These are phyloP conservation scores for Echinometra lucunter DNA, from an alignment of 53 echinoderm and acorn worm species.

Conservation along the genomic window DNA sequence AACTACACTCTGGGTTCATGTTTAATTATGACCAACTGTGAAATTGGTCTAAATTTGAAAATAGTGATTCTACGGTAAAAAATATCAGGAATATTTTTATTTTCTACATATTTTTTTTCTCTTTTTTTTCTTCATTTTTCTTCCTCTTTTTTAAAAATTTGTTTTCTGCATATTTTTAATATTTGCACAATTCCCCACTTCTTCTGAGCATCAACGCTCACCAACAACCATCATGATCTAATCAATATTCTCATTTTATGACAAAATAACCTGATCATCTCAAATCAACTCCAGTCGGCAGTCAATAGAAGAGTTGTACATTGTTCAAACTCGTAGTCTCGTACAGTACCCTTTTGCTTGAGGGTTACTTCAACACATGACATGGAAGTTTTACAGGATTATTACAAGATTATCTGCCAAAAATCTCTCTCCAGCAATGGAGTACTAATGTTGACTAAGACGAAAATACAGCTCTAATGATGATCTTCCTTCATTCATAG, in stretches of 20 bases:
- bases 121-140: not conserved
- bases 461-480: not conserved
- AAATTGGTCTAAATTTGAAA: slow-evolving; percentile 45
- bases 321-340: not conserved
- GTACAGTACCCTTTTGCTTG: not conserved
- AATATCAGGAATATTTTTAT: slow-evolving; percentile 25
- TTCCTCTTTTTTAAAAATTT: no score
- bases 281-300: not conserved
- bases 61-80: slow-evolving; percentile 34
- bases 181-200: slow-evolving; percentile 53
- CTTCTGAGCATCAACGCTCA: slow-evolving; percentile 19
- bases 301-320: not conserved
- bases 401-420: slow-evolving; percentile 13
- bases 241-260: not conserved
- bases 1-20: not conserved
- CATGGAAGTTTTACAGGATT: not conserved
- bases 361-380: slow-evolving; percentile 8
- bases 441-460: not conserved
- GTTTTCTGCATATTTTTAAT: slow-evolving; percentile 6
- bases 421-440: not conserved
- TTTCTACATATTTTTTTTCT: not conserved
- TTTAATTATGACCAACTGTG: not conserved
- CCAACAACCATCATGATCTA: not conserved
- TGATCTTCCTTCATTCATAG: slow-evolving; percentile 29
- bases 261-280: not conserved